Base-by-base conservation (phyloP, 2,797 vertebrate species). In the Platalea minor region DNA sequence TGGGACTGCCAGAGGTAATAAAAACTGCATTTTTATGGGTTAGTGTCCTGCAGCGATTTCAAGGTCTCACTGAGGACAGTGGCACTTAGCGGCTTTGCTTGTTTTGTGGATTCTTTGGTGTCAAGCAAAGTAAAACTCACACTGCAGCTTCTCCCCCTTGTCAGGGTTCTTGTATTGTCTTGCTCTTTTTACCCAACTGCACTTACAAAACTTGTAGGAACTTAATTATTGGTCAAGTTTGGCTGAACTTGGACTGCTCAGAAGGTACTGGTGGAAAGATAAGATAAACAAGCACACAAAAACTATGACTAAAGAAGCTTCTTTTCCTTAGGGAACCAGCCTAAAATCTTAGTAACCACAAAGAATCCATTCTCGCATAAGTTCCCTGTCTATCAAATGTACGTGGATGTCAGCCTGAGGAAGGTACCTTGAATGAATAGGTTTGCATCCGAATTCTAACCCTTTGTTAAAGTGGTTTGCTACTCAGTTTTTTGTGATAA, bases 131-230 rank as follows among this genome's bases (percentile, higher is more conserved):
- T 9, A 57, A 61, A 87, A 69, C 33, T 89, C 33, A 19, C 48
- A 4, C 25, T 45, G 59, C 28, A 83, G 10, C 19, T 83, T 85
- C 39, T 70, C 17, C 67, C 39, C 25, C 45, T 37, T 1, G 2
- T 43, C 26, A 43, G 35, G n/a, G 11, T 15, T 28, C 11, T 93
- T 0, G 0, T 37, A 19, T 7, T n/a, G 5, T 35, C 53, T 31
- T 37, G 17, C 24, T 51, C n/a, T 74, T 70, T 72, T 80, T 74
- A 53, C 28, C 35, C 70, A 56, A 33, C 29, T 43, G 19, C 3
- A 2, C 43, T 88, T 80, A 37, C 17, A 91, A 72, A 91, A 56
- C 28, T 46, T 35, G 23, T 15, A 60, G 67, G 13, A 80, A 88
- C 11, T 73, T 43, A 63, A 59, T 53, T 61, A 74, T 43, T 60